Evolutionary conservation across 1,140 invertebrate species (phyloP).

Genomic region (Pogonus chalceus): DNA sequence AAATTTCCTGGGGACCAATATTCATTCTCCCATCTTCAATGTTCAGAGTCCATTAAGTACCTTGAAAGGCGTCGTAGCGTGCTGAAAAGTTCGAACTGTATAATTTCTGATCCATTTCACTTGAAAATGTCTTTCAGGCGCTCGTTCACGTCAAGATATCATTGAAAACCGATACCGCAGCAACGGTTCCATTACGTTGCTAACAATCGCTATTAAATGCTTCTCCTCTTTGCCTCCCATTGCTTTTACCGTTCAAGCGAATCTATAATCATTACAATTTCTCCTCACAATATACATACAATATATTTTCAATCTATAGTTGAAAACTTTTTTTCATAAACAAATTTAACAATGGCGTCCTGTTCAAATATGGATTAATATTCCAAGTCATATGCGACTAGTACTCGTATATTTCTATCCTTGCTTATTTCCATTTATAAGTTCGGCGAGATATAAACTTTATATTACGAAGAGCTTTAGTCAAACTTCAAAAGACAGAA

Average conservation of each 20-base stretch:
- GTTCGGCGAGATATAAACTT: slow-evolving; percentile 8
- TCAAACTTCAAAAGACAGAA: slow-evolving; percentile 9
- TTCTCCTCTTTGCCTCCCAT: too few species aligned
- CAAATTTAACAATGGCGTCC: too few species aligned
- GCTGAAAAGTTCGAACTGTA: background rate
- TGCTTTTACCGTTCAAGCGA: too few species aligned
- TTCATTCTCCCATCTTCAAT: too few species aligned
- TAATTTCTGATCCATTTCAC: background rate
- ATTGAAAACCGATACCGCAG: background rate
- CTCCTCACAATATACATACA: too few species aligned
- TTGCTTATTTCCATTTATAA: background rate
- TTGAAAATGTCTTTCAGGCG: background rate
- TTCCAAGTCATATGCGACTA: background rate
- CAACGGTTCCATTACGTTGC: too few species aligned
- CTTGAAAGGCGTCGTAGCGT: background rate
- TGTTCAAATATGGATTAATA: background rate
- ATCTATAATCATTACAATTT: too few species aligned
- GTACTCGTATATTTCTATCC: too few species aligned
- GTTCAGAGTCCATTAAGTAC: background rate
- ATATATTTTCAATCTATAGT: too few species aligned
- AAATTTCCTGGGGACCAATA: too few species aligned
- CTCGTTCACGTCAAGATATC: background rate
- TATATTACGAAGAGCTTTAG: slow-evolving; percentile 1
- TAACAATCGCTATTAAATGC: too few species aligned
- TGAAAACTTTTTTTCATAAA: too few species aligned